Percentiles rank a stretch among this genome's conserved stretches.
Evolutionary conservation across 2,888 invertebrate species (phyloP).

Genomic region (Cheilosia scutellata): DNA sequence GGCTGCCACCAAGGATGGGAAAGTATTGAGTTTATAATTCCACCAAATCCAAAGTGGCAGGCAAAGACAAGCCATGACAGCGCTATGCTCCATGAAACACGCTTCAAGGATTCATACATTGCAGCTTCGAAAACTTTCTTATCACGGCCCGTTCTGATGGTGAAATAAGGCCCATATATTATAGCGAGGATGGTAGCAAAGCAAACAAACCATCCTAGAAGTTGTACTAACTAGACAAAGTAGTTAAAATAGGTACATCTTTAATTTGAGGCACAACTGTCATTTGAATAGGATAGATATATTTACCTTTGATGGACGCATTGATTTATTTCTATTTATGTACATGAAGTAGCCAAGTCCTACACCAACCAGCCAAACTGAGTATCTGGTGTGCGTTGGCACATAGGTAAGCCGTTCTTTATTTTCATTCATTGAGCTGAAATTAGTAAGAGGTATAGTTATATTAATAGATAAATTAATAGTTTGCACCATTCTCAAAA

Average conservation of each 20-base stretch:
- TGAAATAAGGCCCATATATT: constrained; percentile 81
- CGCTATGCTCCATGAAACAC: constrained; percentile 80
- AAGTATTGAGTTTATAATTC: constrained; percentile 81
- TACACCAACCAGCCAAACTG: constrained; percentile 83
- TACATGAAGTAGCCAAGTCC: constrained; percentile 83
- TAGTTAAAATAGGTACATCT: no score
- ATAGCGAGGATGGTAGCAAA: constrained; percentile 79
- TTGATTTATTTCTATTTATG: constrained; percentile 77
- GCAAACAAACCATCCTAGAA: constrained; percentile 80
- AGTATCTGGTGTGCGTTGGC: constrained; percentile 82
- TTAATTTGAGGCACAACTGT: no score
- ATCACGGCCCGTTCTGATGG: constrained; percentile 79
- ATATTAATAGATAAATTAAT: no score
- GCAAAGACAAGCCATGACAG: constrained; percentile 83
- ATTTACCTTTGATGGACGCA: constrained; percentile 3
- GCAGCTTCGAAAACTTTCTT: constrained; percentile 80
- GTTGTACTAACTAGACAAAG: no score
- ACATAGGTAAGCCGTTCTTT: constrained; percentile 79
- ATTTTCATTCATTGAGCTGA: not conserved
- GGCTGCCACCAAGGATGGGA: constrained; percentile 82
- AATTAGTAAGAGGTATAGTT: not conserved
- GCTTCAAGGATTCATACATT: constrained; percentile 81
- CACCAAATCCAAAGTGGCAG: constrained; percentile 82
- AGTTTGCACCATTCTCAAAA: no score
- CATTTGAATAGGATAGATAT: no score